Evolutionary conservation across 1,140 invertebrate species (phyloP).

Genomic region (Penaeus vannamei): DNA sequence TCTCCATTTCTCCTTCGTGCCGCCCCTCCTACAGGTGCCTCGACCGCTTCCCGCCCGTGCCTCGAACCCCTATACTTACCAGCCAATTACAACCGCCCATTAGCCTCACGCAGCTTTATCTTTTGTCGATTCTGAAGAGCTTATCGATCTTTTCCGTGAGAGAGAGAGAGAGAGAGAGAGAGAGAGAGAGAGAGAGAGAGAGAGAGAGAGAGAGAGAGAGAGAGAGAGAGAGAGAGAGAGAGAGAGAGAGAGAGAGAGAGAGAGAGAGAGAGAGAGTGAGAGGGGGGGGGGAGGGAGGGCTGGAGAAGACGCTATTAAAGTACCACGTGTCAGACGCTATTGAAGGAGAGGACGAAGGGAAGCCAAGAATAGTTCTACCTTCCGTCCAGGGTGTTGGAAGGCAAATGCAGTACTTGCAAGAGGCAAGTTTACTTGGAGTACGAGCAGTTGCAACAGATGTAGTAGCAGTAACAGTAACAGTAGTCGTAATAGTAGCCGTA

Average conservation of each 20-base stretch:
- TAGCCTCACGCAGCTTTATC: background rate
- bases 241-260: background rate
- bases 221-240: background rate
- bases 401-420: no score
- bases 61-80: background rate
- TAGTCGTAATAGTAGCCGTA: no score
- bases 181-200: background rate
- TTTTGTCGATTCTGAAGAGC: no score
- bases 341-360: no score
- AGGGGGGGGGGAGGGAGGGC: background rate
- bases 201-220: background rate
- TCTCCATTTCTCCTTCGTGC: background rate
- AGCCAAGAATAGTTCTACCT: no score
- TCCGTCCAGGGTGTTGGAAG: no score
- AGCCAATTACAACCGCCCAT: background rate
- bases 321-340: no score
- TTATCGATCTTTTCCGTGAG: slow-evolving; percentile 7
- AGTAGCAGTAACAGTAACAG: no score
- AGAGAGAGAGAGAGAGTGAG: background rate
- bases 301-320: background rate
- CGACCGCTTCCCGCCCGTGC: background rate
- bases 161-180: background rate
- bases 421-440: no score
- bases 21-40: background rate
- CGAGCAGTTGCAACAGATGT: no score